Conservation (phyloP, 2,797 vertebrate genomes). For the Eulemur albifrons region DNA sequence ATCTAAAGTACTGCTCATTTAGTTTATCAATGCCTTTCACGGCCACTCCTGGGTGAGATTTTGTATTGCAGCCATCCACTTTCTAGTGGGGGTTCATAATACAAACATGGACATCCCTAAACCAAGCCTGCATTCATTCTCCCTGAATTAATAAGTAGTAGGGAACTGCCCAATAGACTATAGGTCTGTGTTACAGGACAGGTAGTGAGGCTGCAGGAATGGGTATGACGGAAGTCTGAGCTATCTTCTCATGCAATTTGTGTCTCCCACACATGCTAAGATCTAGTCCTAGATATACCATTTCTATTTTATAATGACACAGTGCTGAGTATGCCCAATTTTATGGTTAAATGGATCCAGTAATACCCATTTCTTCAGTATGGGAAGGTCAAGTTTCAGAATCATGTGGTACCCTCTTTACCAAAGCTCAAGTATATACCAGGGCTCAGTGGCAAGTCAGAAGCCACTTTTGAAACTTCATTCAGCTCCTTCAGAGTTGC, state of each 20-base stretch:
- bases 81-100: not conserved
- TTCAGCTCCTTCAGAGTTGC: not conserved
- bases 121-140: not conserved
- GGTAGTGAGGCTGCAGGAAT: not conserved
- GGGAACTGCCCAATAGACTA: too few species aligned
- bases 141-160: not conserved
- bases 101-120: not conserved
- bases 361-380: not conserved
- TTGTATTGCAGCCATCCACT: not conserved
- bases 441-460: not conserved
- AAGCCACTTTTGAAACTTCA: not conserved
- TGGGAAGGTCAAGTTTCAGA: not conserved
- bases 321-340: not conserved
- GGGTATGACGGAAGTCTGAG: not conserved
- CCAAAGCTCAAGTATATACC: not conserved
- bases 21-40: not conserved
- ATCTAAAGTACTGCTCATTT: not conserved
- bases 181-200: not conserved
- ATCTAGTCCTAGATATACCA: too few species aligned
- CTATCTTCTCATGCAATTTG: not conserved
- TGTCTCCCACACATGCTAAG: not conserved
- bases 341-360: not conserved
- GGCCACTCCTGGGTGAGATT: not conserved
- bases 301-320: not conserved
- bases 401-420: not conserved